Percentiles rank a stretch among this genome's conserved stretches.
Conservation (phyloP, 2,888 invertebrate genomes). For the Meta bourneti region DNA sequence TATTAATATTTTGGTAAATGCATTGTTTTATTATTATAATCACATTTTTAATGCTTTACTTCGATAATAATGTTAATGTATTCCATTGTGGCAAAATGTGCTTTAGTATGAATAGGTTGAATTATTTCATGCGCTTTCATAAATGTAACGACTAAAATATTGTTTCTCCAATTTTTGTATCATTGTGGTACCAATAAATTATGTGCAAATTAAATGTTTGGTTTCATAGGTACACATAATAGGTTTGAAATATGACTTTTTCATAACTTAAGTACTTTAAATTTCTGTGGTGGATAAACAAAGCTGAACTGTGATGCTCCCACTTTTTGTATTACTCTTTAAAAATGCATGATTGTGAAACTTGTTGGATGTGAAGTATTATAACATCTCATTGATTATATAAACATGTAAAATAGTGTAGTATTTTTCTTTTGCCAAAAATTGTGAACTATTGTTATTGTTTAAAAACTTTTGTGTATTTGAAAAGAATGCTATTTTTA, state of each 20-base stretch:
- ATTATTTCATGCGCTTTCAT: too few species aligned
- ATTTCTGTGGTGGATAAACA: slow-evolving; percentile 37
- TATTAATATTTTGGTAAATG: too few species aligned
- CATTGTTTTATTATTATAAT: too few species aligned
- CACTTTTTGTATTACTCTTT: slow-evolving; percentile 44
- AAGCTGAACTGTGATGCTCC: slow-evolving; percentile 72
- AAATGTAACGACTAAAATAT: too few species aligned
- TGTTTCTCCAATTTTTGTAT: too few species aligned
- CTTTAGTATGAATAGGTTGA: too few species aligned
- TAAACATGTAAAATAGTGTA: slow-evolving; percentile 38
- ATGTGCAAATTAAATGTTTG: too few species aligned
- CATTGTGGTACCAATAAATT: too few species aligned
- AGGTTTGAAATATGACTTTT: neutral
- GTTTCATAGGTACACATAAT: neutral
- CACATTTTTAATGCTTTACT: too few species aligned
- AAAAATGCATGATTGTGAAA: slow-evolving; percentile 57
- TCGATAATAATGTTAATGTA: too few species aligned
- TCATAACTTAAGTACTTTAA: neutral
- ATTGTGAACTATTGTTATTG: slow-evolving; percentile 42
- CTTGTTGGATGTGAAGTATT: slow-evolving; percentile 47
- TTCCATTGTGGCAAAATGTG: too few species aligned
- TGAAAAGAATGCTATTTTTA: slow-evolving; percentile 71
- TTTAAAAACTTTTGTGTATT: slow-evolving; percentile 52
- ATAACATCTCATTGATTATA: slow-evolving; percentile 23
- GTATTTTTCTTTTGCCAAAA: slow-evolving; percentile 40